phyloP scores from a whole-genome alignment of 2,888 invertebrate species.

The Mimumesa dahlbomi region DNA sequence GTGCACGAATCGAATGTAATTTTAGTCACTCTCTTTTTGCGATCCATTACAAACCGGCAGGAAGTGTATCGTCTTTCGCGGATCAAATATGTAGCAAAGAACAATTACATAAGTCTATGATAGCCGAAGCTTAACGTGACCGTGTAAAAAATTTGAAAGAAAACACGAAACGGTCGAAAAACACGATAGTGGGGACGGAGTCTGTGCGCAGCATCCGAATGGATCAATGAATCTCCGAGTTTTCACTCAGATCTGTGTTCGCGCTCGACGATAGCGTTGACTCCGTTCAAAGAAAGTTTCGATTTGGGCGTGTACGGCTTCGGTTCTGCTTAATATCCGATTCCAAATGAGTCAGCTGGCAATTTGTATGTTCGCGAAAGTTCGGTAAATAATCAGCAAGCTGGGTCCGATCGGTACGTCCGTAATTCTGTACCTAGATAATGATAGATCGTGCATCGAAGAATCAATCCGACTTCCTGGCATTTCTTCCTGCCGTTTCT shows the following conservation, averaged over 20 bases:
- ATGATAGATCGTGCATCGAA: background rate
- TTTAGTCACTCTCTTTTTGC: no score
- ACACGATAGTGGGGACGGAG: conserved; percentile 47
- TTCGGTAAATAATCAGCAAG: conserved; percentile 19
- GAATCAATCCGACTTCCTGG: no score
- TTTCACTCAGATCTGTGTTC: conserved; percentile 50
- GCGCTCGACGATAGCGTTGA: conserved; percentile 49
- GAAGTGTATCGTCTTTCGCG: no score
- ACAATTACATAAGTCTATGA: no score
- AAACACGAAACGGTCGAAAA: conserved; percentile 33
- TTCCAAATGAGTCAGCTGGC: conserved; percentile 9
- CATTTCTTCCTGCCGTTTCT: no score
- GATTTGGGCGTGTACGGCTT: conserved; percentile 35
- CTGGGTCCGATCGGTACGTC: conserved; percentile 29
- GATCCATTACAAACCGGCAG: no score
- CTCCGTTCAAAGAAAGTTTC: conserved; percentile 29
- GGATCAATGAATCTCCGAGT: conserved; percentile 70
- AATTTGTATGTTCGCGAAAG: background rate
- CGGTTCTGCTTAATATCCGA: background rate
- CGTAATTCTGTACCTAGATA: background rate
- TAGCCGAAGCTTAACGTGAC: no score
- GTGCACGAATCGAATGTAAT: no score
- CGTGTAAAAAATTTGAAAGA: conserved; percentile 8
- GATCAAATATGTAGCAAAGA: no score
- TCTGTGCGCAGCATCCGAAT: conserved; percentile 73